Percentiles rank a stretch among this genome's conserved stretches.
Conservation (phyloP, 2,797 vertebrate species). For the Syngnathus rostellatus region DNA sequence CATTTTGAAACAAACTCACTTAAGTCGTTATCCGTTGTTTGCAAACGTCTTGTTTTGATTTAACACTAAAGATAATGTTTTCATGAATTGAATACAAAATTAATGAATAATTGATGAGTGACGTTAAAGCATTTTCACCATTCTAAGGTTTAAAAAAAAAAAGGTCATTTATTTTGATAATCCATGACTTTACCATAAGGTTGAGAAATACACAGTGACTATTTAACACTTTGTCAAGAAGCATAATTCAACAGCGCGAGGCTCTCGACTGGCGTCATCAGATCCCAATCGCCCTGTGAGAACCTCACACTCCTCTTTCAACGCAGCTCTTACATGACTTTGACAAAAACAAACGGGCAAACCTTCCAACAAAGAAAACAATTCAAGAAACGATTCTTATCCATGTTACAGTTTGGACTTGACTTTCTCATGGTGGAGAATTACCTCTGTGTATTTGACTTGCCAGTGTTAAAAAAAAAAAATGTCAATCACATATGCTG, state of each 20-base stretch:
- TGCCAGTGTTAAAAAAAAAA: neutral
- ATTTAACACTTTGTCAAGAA: neutral
- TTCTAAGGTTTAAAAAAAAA: no score
- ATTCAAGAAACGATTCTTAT: slow-evolving; percentile 27
- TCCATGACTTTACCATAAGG: neutral
- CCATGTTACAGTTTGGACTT: slow-evolving; percentile 12
- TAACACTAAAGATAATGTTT: no score
- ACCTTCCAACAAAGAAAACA: slow-evolving; percentile 18
- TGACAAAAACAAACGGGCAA: slow-evolving; percentile 17
- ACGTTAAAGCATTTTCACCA: no score
- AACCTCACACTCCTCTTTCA: slow-evolving; percentile 11
- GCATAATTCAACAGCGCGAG: slow-evolving; percentile 15
- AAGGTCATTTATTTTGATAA: no score
- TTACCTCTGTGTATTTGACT: slow-evolving; percentile 5
- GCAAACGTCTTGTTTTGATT: no score
- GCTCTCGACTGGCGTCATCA: slow-evolving; percentile 16
- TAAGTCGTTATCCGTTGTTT: no score
- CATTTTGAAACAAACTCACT: no score
- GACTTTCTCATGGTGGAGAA: slow-evolving; percentile 13
- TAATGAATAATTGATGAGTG: no score
- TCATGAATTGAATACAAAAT: no score
- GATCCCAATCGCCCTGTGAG: slow-evolving; percentile 29
- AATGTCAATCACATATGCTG: neutral
- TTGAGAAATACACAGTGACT: neutral
- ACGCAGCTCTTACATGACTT: slow-evolving; percentile 9